Conservation (phyloP, 2,113 vertebrate genomes). For the Ictalurus punctatus region DNA sequence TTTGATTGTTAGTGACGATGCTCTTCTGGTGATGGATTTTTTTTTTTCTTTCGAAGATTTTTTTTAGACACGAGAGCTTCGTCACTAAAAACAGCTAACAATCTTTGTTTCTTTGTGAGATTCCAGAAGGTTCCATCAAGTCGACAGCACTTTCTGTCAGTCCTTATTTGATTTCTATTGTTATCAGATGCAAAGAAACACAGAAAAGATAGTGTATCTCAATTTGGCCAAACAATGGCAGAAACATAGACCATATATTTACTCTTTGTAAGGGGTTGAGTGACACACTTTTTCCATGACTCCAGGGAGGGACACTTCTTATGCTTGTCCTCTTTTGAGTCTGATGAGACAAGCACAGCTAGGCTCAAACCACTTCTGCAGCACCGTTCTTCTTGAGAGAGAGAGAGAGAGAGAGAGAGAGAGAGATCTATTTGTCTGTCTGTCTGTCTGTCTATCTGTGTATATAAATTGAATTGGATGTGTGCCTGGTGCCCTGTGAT, state of each 20-base stretch:
- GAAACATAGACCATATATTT: constrained; percentile 24
- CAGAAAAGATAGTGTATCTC: neutral
- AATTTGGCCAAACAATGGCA: constrained; percentile 21
- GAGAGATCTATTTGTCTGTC: neutral
- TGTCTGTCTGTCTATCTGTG: neutral
- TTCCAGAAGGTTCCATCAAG: neutral
- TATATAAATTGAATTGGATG: neutral
- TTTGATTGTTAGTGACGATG: neutral
- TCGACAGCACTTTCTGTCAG: neutral
- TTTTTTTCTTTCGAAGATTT: neutral
- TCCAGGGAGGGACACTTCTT: constrained; percentile 41
- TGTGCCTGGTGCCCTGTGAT: neutral
- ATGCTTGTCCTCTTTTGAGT: constrained; percentile 41
- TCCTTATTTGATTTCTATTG: neutral
- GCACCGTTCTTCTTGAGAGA: constrained; percentile 7
- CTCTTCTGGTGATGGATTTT: neutral
- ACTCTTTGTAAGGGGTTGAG: constrained; percentile 43
- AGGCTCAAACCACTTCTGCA: neutral
- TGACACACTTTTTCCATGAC: constrained; percentile 63
- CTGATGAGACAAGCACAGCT: constrained; percentile 26
- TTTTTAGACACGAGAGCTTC: neutral
- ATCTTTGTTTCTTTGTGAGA: neutral
- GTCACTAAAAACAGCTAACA: neutral
- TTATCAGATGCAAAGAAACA: neutral
- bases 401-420: neutral